phyloP scores from a whole-genome alignment of 2,797 vertebrate species.

The Acipenser transmontanus region DNA sequence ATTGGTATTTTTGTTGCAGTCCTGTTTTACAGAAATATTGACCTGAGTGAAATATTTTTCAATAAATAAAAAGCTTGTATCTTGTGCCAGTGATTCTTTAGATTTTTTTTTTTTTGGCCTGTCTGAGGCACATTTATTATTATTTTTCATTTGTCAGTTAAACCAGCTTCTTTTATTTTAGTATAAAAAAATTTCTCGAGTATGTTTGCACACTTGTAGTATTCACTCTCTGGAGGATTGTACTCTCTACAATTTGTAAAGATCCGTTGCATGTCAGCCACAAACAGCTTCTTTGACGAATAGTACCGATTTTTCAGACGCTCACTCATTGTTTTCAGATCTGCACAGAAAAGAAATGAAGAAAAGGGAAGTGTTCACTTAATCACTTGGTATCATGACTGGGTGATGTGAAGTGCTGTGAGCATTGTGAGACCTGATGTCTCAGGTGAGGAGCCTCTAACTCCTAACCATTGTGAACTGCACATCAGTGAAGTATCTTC shows the following conservation, averaged over 20 bases:
- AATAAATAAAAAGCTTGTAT: not conserved
- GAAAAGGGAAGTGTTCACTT: constrained; percentile 14
- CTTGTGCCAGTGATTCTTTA: not conserved
- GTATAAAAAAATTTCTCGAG: constrained; percentile 98
- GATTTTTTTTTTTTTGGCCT: too few species aligned
- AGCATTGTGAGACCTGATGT: too few species aligned
- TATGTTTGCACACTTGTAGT: constrained; percentile 97
- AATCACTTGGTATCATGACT: too few species aligned
- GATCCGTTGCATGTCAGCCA: constrained; percentile 97
- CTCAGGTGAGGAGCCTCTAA: too few species aligned
- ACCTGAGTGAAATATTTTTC: not conserved
- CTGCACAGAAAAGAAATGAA: constrained; percentile 54
- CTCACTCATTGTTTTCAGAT: constrained; percentile 98
- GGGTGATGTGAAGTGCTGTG: too few species aligned
- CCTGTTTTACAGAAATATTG: not conserved
- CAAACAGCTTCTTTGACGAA: constrained; percentile 93
- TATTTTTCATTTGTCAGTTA: constrained; percentile 79
- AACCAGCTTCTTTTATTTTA: constrained; percentile 96
- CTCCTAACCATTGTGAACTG: too few species aligned
- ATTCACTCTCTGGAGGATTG: constrained; percentile 96
- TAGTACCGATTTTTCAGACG: constrained; percentile 97
- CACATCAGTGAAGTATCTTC: too few species aligned
- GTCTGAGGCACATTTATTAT: too few species aligned
- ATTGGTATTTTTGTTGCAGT: not conserved
- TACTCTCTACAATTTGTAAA: constrained; percentile 98